These are phyloP conservation scores for Botia almorhae DNA, from an alignment of 2,797 vertebrate genomes.

Conservation along the genomic window DNA sequence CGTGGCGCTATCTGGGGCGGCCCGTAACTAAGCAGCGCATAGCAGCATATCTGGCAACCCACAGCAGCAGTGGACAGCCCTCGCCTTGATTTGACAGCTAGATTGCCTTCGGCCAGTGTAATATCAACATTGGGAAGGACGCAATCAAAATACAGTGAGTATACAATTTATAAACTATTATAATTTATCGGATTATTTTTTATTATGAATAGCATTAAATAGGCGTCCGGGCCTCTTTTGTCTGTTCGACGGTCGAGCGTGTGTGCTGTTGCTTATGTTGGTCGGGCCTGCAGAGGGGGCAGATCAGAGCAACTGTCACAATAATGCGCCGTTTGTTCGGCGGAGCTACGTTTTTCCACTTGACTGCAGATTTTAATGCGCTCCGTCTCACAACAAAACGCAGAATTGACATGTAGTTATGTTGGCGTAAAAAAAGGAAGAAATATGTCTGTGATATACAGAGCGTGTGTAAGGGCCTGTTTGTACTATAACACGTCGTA, in stretches of 20 bases:
- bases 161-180: neutral
- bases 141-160: conserved; percentile 72
- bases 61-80: conserved; percentile 62
- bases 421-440: neutral
- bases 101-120: conserved; percentile 58
- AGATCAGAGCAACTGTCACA: conserved; percentile 58
- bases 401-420: neutral
- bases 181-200: no score
- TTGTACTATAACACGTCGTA: neutral
- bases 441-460: neutral
- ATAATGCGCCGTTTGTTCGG: conserved; percentile 61
- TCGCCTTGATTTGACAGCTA: conserved; percentile 57
- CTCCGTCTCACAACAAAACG: neutral
- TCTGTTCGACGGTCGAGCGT: conserved; percentile 22
- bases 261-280: conserved; percentile 52
- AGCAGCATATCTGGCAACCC: conserved; percentile 61
- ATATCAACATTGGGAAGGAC: conserved; percentile 62
- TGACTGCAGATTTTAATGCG: neutral
- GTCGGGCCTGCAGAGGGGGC: conserved; percentile 75
- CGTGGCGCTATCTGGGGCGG: conserved; percentile 66
- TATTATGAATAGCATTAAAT: neutral
- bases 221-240: neutral
- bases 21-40: conserved; percentile 73
- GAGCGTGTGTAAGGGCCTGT: conserved; percentile 16
- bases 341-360: neutral